These are phyloP conservation scores for Thera obeliscata DNA, from an alignment of 2,888 invertebrate species.

Conservation along the genomic window DNA sequence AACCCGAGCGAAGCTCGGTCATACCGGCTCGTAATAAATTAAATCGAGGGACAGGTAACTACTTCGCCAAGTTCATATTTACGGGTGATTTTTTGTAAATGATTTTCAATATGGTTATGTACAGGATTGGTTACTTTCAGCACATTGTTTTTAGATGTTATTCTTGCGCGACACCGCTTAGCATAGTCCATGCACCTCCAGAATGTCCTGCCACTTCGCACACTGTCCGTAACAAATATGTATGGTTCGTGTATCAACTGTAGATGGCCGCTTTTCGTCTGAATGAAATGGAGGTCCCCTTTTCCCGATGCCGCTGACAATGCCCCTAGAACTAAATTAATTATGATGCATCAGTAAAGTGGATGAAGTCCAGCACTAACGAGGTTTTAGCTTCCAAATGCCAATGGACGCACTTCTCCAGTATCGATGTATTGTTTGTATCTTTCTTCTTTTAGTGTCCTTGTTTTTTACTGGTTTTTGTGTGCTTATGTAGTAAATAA, in stretches of 20 bases:
- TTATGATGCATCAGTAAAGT: conserved; percentile 15
- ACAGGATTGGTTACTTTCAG: conserved; percentile 76
- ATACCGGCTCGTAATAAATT: too few species aligned
- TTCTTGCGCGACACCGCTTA: conserved; percentile 77
- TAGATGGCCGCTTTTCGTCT: conserved; percentile 79
- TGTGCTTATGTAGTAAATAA: too few species aligned
- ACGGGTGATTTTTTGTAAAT: conserved; percentile 71
- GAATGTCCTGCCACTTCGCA: conserved; percentile 78
- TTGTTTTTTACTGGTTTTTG: too few species aligned
- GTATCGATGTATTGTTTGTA: too few species aligned
- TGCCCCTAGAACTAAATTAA: conserved; percentile 65
- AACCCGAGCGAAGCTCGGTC: too few species aligned
- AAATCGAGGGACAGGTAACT: conserved; percentile 76
- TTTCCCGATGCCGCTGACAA: conserved; percentile 61
- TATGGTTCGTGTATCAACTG: conserved; percentile 79
- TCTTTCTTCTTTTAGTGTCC: too few species aligned
- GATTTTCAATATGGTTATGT: conserved; percentile 74
- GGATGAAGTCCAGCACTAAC: neutral
- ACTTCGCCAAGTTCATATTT: conserved; percentile 79
- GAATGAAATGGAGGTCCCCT: conserved; percentile 78
- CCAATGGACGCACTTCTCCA: neutral
- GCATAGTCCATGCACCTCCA: conserved; percentile 82
- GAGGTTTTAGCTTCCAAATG: neutral
- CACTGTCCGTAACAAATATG: conserved; percentile 80
- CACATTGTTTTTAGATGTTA: conserved; percentile 78